phyloP scores from a whole-genome alignment of 1,140 invertebrate genomes.

The Anadara kagoshimensis region DNA sequence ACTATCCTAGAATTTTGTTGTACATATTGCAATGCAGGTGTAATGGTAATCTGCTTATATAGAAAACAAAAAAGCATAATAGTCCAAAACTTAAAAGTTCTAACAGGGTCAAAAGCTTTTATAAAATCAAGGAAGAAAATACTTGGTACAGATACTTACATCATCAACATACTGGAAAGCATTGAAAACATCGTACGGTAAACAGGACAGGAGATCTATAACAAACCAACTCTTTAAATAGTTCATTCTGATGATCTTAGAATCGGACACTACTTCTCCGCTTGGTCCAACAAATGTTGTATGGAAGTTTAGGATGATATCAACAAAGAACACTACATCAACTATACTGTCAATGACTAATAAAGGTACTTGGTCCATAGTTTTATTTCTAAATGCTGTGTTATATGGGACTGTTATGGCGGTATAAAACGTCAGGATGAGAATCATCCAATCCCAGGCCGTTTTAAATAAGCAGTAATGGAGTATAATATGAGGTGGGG shows the following conservation, averaged over 20 bases:
- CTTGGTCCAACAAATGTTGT: conserved; percentile 99
- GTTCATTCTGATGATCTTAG: conserved; percentile 80
- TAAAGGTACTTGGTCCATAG: conserved; percentile 97
- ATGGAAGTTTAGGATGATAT: conserved; percentile 99
- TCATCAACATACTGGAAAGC: conserved; percentile 99
- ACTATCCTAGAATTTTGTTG: no score
- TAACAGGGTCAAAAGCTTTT: neutral
- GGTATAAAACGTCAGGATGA: conserved; percentile 99
- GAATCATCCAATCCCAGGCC: conserved; percentile 99
- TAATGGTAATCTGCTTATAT: neutral
- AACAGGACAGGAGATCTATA: conserved; percentile 98
- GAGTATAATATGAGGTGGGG: conserved; percentile 98
- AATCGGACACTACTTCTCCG: conserved; percentile 82
- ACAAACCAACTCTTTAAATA: conserved; percentile 99
- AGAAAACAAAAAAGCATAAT: neutral
- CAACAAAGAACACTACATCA: conserved; percentile 99
- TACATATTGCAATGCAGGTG: no score
- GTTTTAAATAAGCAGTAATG: conserved; percentile 99
- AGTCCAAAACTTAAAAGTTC: neutral
- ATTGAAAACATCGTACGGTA: conserved; percentile 99
- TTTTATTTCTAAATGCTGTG: conserved; percentile 99
- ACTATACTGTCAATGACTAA: conserved; percentile 92
- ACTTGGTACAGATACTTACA: conserved; percentile 77
- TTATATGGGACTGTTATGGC: conserved; percentile 99
- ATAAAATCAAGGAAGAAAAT: neutral